These are phyloP conservation scores for Rhyacophila brunnea DNA, from an alignment of 1,140 invertebrate species.

Conservation along the genomic window DNA sequence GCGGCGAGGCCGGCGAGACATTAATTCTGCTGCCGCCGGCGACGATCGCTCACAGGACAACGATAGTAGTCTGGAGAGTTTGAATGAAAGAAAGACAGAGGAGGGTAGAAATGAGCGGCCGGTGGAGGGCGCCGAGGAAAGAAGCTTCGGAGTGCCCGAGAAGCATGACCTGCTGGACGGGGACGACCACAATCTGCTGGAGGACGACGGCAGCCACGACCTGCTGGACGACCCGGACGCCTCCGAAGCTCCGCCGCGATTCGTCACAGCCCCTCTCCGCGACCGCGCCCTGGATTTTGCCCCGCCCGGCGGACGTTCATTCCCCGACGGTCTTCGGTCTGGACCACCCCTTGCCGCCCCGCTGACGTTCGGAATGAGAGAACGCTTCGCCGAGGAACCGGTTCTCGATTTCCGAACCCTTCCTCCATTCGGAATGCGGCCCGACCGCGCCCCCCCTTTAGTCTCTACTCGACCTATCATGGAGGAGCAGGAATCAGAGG, in stretches of 20 bases:
- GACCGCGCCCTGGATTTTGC: conserved; percentile 30
- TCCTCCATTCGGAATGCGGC: conserved; percentile 52
- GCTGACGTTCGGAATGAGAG: conserved; percentile 8
- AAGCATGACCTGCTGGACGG: conserved; percentile 52
- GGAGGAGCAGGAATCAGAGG: neutral
- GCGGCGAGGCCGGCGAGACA: too few species aligned
- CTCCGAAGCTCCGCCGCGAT: neutral
- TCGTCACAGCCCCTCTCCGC: conserved; percentile 48
- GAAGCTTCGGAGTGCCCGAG: conserved; percentile 35
- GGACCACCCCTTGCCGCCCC: too few species aligned
- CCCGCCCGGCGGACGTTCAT: too few species aligned
- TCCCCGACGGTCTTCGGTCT: too few species aligned
- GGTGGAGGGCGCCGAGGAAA: too few species aligned
- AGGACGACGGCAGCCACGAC: conserved; percentile 46
- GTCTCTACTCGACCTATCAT: neutral
- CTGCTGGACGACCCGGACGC: conserved; percentile 41
- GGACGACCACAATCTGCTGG: conserved; percentile 49
- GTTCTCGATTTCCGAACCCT: conserved; percentile 44
- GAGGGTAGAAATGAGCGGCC: too few species aligned
- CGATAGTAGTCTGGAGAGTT: too few species aligned
- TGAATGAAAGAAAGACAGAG: too few species aligned
- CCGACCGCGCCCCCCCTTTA: conserved; percentile 32
- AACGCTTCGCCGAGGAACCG: conserved; percentile 39
- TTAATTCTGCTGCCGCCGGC: too few species aligned
- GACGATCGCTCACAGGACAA: too few species aligned